Evolutionary conservation across 2,888 invertebrate species (phyloP).

Genomic region (Shargacucullia verbasci): DNA sequence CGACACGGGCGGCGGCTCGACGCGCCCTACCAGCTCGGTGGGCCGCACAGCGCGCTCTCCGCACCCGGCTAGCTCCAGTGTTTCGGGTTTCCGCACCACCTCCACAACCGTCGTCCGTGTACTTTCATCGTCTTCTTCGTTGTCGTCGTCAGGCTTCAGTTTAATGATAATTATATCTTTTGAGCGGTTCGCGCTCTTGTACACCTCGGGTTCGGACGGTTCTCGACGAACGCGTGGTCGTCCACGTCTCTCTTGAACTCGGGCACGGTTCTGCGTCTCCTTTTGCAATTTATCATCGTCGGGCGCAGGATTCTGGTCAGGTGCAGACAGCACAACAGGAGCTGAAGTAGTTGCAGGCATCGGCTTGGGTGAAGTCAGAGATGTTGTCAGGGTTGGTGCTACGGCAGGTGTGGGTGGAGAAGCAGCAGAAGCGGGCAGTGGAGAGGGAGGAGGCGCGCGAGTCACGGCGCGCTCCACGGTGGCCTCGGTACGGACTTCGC

Average conservation of each 20-base stretch:
- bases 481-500: constrained; percentile 79
- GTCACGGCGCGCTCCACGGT: constrained; percentile 68
- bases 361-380: not conserved
- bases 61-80: constrained; percentile 83
- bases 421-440: constrained; percentile 46
- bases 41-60: constrained; percentile 72
- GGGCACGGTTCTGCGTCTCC: constrained; percentile 72
- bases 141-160: constrained; percentile 93
- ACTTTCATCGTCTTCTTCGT: constrained; percentile 83
- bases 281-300: constrained; percentile 74
- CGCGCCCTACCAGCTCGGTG: constrained; percentile 73
- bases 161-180: constrained; percentile 90
- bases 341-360: constrained; percentile 36
- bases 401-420: constrained; percentile 1
- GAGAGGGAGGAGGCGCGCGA: constrained; percentile 37
- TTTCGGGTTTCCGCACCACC: constrained; percentile 88
- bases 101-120: constrained; percentile 60
- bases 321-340: constrained; percentile 27
- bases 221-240: constrained; percentile 72
- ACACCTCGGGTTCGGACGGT: constrained; percentile 78
- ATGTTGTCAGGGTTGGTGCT: constrained; percentile 12
- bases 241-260: constrained; percentile 73
- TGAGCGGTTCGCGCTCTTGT: constrained; percentile 70
- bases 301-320: constrained; percentile 24
- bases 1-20: constrained; percentile 75